phyloP scores from a whole-genome alignment of 1,140 invertebrate genomes.

The Maconellicoccus hirsutus region DNA sequence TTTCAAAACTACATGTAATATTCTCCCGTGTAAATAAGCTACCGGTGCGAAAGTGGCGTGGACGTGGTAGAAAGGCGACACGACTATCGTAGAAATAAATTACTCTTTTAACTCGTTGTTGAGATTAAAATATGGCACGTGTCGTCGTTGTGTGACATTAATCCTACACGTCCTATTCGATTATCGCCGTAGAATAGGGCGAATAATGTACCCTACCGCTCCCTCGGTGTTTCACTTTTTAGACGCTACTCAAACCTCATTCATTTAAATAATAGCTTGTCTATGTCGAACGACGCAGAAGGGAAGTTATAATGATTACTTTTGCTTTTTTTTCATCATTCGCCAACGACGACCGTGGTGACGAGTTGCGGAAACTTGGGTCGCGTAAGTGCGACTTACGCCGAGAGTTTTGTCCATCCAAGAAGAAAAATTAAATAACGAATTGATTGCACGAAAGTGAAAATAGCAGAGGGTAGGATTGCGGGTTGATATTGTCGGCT shows the following conservation, averaged over 20 bases:
- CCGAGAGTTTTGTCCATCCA: neutral
- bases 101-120: neutral
- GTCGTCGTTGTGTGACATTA: slow-evolving; percentile 7
- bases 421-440: neutral
- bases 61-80: no score
- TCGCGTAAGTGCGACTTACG: neutral
- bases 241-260: neutral
- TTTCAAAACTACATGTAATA: no score
- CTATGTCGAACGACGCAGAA: neutral
- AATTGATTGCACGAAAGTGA: no score
- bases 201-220: neutral
- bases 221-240: no score
- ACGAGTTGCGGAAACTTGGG: slow-evolving; percentile 14
- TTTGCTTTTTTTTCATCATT: no score
- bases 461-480: no score
- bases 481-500: no score
- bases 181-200: neutral
- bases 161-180: slow-evolving; percentile 11
- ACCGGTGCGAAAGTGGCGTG: no score
- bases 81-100: no score
- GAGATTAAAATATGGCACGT: neutral
- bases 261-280: slow-evolving; percentile 20
- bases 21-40: no score
- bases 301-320: slow-evolving; percentile 4
- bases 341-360: neutral